These are phyloP conservation scores for Alces alces DNA, from an alignment of 2,113 vertebrate species.

Conservation along the genomic window DNA sequence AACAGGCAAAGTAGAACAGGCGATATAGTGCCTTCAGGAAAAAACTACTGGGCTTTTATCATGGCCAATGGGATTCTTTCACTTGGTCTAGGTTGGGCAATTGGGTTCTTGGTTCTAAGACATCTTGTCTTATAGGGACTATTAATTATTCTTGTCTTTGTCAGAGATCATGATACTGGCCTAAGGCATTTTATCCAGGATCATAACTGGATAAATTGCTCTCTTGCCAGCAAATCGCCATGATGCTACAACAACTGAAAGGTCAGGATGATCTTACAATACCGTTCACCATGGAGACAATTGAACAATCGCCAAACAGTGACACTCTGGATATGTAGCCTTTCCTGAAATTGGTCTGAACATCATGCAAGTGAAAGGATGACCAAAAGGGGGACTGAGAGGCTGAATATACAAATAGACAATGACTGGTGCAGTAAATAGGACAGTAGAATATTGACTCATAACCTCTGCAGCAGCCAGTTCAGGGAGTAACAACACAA, in stretches of 20 bases:
- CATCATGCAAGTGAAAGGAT: not conserved
- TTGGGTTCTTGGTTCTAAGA: not conserved
- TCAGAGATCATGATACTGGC: not conserved
- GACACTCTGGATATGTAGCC: not conserved
- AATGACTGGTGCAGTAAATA: not conserved
- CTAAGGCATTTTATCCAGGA: not conserved
- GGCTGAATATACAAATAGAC: not conserved
- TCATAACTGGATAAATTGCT: not conserved
- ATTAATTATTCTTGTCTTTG: not conserved
- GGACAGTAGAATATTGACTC: not conserved
- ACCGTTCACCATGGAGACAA: not conserved
- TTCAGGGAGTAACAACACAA: not conserved
- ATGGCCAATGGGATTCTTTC: not conserved
- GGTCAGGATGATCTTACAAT: not conserved
- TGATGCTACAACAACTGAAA: not conserved
- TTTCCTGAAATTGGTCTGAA: not conserved
- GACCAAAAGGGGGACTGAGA: not conserved
- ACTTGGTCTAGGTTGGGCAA: not conserved
- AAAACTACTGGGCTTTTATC: not conserved
- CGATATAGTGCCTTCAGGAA: not conserved
- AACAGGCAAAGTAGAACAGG: not conserved
- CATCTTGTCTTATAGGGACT: not conserved
- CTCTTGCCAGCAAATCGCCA: not conserved
- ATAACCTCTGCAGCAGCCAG: not conserved
- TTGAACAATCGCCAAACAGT: not conserved